Base-by-base conservation (phyloP, 2,888 invertebrate species). In the Incurvaria masculella region DNA sequence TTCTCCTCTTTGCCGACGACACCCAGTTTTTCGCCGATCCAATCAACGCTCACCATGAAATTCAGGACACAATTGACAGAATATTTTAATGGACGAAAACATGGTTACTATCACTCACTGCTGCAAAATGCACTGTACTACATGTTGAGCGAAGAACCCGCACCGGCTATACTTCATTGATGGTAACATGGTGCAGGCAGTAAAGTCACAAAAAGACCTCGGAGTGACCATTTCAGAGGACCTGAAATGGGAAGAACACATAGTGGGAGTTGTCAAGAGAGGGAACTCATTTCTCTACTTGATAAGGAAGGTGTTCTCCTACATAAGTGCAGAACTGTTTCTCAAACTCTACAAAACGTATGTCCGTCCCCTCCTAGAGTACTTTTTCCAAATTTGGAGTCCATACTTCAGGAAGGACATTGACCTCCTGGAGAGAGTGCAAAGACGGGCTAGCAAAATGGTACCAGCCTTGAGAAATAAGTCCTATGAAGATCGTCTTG, bases 161-260 rank as follows among this genome's bases (percentile, higher is more conserved):
- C 16, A 33, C 14, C 42, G 2, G 10, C 18, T 27, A n/a, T 48
- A 48, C n/a, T 21, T 17, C 26, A 18, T 26, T 26, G 38, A 38
- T 2, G 14, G 19, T 19, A 46, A 21, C 2, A 26, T 26, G 10
- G 20, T 48, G 16, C 27, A 26, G 17, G 19, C 39, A 39, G 48
- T 48, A 11, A 27, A 21, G 11, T 16, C 44, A 5, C 48, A 46
- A 19, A 48, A 48, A n/a, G 48, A 48, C 10, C 33, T 48, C 1
- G 45, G 48, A 17, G 16, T 48, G 17, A 46, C 46, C 16, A 39
- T 48, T 19, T 33, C 33, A 14, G 17, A 19, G 3, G 21, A 48
- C 26, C 46, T 48, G n/a, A 48, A 48, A 21, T 48, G 48, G 48
- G 33, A 43, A 44, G 46, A 26, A n/a, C 26, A 48, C 46, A 33